Percentiles rank a stretch among this genome's conserved stretches.
Conservation (phyloP, 2,797 vertebrate species). For the Anniella stebbinsi region DNA sequence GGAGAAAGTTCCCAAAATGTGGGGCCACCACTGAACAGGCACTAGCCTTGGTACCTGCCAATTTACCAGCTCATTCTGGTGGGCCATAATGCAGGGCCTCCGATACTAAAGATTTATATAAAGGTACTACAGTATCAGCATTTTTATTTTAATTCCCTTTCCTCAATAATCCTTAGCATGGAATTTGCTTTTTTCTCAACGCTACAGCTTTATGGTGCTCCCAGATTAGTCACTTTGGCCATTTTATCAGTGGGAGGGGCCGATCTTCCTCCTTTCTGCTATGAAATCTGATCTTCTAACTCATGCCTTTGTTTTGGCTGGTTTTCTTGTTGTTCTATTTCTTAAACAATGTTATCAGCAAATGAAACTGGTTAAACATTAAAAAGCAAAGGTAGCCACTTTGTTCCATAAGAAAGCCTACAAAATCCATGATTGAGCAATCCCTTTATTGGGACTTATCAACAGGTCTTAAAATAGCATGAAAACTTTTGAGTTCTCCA, state of each 20-base stretch:
- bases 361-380: neutral
- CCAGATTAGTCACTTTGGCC: too few species aligned
- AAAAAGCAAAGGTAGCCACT: neutral
- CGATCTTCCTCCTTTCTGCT: too few species aligned
- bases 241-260: neutral
- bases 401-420: neutral
- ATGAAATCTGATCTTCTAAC: neutral
- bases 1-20: neutral
- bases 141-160: neutral
- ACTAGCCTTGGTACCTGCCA: too few species aligned
- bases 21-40: neutral
- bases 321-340: neutral
- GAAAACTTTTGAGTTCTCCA: neutral
- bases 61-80: too few species aligned
- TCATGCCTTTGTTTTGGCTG: neutral
- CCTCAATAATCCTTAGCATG: neutral
- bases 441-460: too few species aligned
- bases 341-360: neutral
- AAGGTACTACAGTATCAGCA: neutral
- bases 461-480: neutral
- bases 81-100: too few species aligned
- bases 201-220: neutral
- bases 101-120: neutral
- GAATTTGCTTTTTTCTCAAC: neutral
- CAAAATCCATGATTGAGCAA: neutral